These are phyloP conservation scores for Artemia sp. DNA, from an alignment of 2,888 invertebrate species.

Conservation along the genomic window DNA sequence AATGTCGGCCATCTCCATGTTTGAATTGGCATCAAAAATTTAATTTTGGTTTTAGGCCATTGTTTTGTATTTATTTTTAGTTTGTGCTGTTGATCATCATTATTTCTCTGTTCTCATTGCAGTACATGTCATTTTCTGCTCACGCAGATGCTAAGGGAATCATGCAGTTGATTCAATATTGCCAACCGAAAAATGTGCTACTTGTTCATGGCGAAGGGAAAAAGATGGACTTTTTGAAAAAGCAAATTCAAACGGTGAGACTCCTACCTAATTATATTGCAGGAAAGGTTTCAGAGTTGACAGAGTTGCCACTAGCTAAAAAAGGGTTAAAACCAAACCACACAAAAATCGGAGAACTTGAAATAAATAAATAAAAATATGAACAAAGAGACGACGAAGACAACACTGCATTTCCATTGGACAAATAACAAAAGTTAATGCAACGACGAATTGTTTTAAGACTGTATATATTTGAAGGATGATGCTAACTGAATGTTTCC, in stretches of 20 bases:
- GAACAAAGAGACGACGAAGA: too few relatives aligned
- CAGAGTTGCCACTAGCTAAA: too few relatives aligned
- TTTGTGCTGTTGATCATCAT: neutral
- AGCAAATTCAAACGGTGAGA: slow-evolving; percentile 56
- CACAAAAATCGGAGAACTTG: too few relatives aligned
- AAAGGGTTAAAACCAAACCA: too few relatives aligned
- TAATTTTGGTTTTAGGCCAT: neutral
- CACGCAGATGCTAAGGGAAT: slow-evolving; percentile 99
- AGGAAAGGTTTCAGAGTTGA: too few relatives aligned
- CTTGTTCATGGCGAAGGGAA: slow-evolving; percentile 94
- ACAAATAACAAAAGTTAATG: too few relatives aligned
- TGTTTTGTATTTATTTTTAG: neutral
- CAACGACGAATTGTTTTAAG: too few relatives aligned
- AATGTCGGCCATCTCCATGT: neutral
- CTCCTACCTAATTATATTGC: too few relatives aligned
- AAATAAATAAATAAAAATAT: too few relatives aligned
- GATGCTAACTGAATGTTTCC: too few relatives aligned
- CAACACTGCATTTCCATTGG: too few relatives aligned
- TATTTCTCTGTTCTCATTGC: slow-evolving; percentile 29
- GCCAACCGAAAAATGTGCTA: slow-evolving; percentile 89
- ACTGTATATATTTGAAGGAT: too few relatives aligned
- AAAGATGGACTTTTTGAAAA: slow-evolving; percentile 94
- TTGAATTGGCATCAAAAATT: neutral
- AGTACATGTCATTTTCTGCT: slow-evolving; percentile 98
- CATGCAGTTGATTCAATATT: slow-evolving; percentile 94